Evolutionary conservation across 2,888 invertebrate genomes (phyloP).

Genomic region (Andrena chrysosceles): DNA sequence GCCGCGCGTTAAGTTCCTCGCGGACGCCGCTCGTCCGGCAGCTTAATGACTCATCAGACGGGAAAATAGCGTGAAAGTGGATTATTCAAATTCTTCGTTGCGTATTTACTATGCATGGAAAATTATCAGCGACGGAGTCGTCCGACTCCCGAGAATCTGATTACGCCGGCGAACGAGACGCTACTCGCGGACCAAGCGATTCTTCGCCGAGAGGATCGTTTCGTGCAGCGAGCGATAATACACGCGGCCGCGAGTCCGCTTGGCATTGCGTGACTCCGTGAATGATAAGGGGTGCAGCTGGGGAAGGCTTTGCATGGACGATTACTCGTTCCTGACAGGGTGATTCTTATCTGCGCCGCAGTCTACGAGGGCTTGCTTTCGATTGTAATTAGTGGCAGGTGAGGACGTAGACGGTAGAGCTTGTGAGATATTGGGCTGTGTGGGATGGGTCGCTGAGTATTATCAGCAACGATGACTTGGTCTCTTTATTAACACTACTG

Average conservation of each 20-base stretch:
- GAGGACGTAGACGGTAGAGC: no score
- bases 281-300: not conserved
- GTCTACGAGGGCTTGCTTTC: no score
- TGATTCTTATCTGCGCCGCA: no score
- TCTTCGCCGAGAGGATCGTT: not conserved
- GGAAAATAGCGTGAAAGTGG: constrained; percentile 59
- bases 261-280: not conserved
- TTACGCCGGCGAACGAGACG: constrained; percentile 35
- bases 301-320: no score
- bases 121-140: constrained; percentile 47
- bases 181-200: not conserved
- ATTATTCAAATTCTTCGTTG: constrained; percentile 60
- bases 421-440: no score
- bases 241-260: not conserved
- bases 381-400: no score
- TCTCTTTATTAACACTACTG: no score
- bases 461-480: no score
- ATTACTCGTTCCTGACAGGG: no score
- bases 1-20: constrained; percentile 44
- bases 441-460: no score
- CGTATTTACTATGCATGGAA: constrained; percentile 60
- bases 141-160: constrained; percentile 35
- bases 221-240: not conserved
- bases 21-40: constrained; percentile 25
- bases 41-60: constrained; percentile 55